Base-by-base conservation (phyloP, 2,888 invertebrate species). In the Cactoblastis cactorum region DNA sequence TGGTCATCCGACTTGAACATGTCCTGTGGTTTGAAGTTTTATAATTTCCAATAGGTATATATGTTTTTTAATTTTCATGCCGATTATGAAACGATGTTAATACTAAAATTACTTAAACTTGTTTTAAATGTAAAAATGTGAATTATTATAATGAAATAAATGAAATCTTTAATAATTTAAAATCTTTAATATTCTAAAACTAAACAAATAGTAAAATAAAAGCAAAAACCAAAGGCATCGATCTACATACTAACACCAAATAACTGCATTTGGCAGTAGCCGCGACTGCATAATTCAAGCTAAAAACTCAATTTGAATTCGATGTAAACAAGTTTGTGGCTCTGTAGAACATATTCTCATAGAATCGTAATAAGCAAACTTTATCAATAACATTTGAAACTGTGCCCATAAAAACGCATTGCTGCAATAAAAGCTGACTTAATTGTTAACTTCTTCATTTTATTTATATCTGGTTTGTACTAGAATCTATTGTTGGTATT, bases 361-460 rank as follows among this genome's bases (percentile, higher is more conserved):
- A 78, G 80, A 84, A 84, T 76, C 63, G 71, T 80, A 81, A 83
- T 81, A 80, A 75, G 72, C 73, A 63, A 86, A 87, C 80, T 87
- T 85, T 79, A 65, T 66, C 80, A 67, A 84, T 82, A 74, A 74
- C 71, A 72, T 73, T 65, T 63, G 62, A 71, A 76, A 76, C 66
- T 74, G 65, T 52, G 43, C 52, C 51, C 58, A 64, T 66, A 69
- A 71, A 67, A 62, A 65, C 57, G 65, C 56, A 57, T 61, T 57
- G 61, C 63, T 67, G 63, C 58, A 60, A 67, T 70, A 67, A 71
- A 70, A 74, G 62, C 52, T 55, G 64, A 64, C 65, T 71, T 71
- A 56, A 54, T 56, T 57, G 43, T 52, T 45, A 49, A 54, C 39
- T 56, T 50, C 12, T 49, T 46, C 45, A 51, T 53, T 52, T 49